A percentile compares a stretch with the other conserved stretches of the same genome.
phyloP scores from a whole-genome alignment of 2,888 invertebrate genomes.

The Eupelmus urozonus region DNA sequence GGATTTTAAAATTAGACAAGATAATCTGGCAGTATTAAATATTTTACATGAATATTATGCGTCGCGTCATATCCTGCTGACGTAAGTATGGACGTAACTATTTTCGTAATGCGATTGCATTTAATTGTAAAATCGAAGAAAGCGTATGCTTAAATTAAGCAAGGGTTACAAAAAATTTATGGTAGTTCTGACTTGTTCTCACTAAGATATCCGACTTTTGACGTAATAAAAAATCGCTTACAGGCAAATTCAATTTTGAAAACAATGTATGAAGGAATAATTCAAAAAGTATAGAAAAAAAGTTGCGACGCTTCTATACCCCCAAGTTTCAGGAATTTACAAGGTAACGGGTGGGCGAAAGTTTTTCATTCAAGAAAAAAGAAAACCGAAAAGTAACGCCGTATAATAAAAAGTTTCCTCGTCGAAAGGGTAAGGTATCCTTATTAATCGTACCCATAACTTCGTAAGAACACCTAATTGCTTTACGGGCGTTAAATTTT shows the following conservation, averaged over 20 bases:
- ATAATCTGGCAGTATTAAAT: no score
- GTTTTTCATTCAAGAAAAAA: conserved; percentile 9
- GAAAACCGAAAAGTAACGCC: conserved; percentile 5
- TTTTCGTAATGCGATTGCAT: no score
- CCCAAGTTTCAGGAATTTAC: conserved; percentile 19
- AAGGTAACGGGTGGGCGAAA: conserved; percentile 18
- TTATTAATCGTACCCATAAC: conserved; percentile 25
- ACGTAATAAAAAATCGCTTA: conserved; percentile 13
- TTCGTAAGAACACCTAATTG: conserved; percentile 19
- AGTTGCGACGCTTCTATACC: background rate
- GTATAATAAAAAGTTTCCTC: conserved; percentile 10
- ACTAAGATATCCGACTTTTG: conserved; percentile 1
- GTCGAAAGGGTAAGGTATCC: background rate
- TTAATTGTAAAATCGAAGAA: no score
- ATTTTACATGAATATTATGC: no score
- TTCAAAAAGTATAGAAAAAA: background rate
- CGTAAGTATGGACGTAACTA: no score
- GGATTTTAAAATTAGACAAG: no score
- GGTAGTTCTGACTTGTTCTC: no score
- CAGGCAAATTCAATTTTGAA: conserved; percentile 17
- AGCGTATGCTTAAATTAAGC: no score
- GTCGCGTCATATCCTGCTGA: no score
- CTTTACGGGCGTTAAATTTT: conserved; percentile 19
- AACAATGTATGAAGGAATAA: conserved; percentile 1
- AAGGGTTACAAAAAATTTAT: no score